Evolutionary conservation across 2,797 vertebrate genomes (phyloP).

Genomic region (Chelon labrosus): DNA sequence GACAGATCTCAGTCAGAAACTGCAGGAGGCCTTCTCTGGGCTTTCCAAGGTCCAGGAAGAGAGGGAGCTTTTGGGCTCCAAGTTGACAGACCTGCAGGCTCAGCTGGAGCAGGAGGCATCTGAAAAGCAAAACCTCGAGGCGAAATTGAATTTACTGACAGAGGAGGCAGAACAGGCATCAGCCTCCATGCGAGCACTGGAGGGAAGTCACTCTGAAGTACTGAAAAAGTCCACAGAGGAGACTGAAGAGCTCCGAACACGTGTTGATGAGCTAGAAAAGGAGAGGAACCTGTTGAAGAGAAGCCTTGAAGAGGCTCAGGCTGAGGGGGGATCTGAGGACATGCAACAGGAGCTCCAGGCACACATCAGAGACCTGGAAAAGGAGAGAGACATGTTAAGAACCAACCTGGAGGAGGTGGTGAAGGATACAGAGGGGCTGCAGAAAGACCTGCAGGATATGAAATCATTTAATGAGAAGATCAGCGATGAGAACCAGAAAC

Average conservation of each 20-base stretch:
- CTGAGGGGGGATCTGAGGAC: constrained; percentile 67
- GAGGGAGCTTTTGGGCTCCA: constrained; percentile 66
- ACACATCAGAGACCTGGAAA: constrained; percentile 83
- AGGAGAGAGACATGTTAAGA: constrained; percentile 85
- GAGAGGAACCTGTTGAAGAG: constrained; percentile 81
- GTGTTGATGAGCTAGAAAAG: constrained; percentile 73
- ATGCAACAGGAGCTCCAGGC: constrained; percentile 80
- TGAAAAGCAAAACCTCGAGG: constrained; percentile 80
- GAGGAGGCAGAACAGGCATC: constrained; percentile 76
- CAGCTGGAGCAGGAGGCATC: constrained; percentile 76
- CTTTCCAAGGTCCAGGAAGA: constrained; percentile 76
- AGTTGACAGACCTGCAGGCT: constrained; percentile 72
- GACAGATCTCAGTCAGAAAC: constrained; percentile 76
- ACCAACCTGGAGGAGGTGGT: constrained; percentile 85
- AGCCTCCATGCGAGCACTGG: constrained; percentile 72
- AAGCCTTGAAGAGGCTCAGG: constrained; percentile 71
- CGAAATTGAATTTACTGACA: constrained; percentile 64
- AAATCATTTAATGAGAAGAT: constrained; percentile 86
- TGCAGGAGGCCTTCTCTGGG: constrained; percentile 75
- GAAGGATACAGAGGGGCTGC: constrained; percentile 86
- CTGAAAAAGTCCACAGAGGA: constrained; percentile 69
- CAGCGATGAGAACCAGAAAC: constrained; percentile 86
- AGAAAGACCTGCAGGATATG: constrained; percentile 88
- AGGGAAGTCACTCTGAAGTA: constrained; percentile 69
- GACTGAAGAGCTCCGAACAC: constrained; percentile 79